Conservation (phyloP, 2,113 vertebrate genomes). For the Myiozetetes cayanensis region DNA sequence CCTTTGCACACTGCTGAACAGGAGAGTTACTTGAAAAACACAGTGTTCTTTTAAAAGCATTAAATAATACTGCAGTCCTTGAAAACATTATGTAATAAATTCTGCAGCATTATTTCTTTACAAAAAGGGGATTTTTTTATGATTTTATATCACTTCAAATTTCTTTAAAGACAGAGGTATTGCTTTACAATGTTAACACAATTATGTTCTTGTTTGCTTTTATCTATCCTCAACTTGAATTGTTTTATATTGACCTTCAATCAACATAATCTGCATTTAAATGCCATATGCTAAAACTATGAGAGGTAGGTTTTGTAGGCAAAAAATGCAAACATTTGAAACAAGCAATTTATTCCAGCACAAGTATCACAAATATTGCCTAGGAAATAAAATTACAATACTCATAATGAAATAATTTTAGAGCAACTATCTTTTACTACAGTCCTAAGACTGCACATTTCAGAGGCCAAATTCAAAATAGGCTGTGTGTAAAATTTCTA, state of each 20-base stretch:
- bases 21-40: background rate
- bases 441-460: background rate
- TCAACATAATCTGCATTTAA: background rate
- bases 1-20: background rate
- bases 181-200: background rate
- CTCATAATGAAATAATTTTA: background rate
- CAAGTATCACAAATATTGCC: background rate
- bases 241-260: background rate
- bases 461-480: background rate
- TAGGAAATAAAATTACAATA: background rate
- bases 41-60: background rate
- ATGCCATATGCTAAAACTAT: background rate
- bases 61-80: background rate
- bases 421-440: background rate
- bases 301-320: background rate
- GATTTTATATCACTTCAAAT: background rate
- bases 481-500: background rate
- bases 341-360: background rate
- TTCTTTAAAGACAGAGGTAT: background rate
- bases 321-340: background rate
- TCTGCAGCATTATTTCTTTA: background rate
- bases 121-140: background rate
- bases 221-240: background rate
- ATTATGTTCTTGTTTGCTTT: background rate
- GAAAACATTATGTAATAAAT: constrained; percentile 15